A percentile compares a stretch with the other conserved stretches of the same genome.
Conservation (phyloP, 2,797 vertebrate species). For the Sebastes goodei region DNA sequence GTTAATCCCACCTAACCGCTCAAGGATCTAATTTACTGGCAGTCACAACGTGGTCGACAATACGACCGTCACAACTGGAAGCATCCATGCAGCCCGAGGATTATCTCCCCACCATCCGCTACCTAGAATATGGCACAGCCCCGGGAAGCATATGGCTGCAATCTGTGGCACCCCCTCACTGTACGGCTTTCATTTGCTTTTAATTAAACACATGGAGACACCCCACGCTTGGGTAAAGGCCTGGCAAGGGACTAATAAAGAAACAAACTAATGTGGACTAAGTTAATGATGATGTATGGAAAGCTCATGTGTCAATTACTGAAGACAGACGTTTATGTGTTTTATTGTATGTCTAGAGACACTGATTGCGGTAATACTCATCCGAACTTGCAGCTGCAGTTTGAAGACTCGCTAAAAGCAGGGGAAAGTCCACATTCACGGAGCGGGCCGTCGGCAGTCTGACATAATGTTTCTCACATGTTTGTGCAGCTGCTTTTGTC, state of each 20-base stretch:
- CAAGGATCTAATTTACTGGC: slow-evolving; percentile 19
- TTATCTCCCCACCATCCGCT: slow-evolving; percentile 51
- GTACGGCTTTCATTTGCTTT: slow-evolving; percentile 59
- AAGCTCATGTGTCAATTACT: slow-evolving; percentile 15
- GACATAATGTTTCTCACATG: slow-evolving; percentile 57
- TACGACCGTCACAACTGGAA: slow-evolving; percentile 45
- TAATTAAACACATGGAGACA: slow-evolving; percentile 71
- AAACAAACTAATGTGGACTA: slow-evolving; percentile 19
- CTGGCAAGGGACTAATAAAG: slow-evolving; percentile 39
- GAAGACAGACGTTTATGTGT: not conserved
- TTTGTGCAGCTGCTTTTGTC: slow-evolving; percentile 69
- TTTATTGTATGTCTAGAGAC: slow-evolving; percentile 10
- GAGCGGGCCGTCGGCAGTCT: slow-evolving; percentile 20
- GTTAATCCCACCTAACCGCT: not conserved
- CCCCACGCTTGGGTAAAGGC: slow-evolving; percentile 4
- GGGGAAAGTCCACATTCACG: slow-evolving; percentile 1
- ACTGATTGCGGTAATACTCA: slow-evolving; percentile 20
- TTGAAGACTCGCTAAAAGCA: slow-evolving; percentile 16
- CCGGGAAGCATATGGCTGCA: slow-evolving; percentile 71
- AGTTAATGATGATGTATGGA: slow-evolving; percentile 32
- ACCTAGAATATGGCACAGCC: slow-evolving; percentile 45
- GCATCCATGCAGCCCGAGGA: slow-evolving; percentile 39
- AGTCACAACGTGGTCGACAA: slow-evolving; percentile 17
- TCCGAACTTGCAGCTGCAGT: not conserved
- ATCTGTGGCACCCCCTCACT: slow-evolving; percentile 62